A percentile compares a stretch with the other conserved stretches of the same genome.
These are phyloP conservation scores for Mesochorus sp. DNA, from an alignment of 2,888 invertebrate species.

Conservation along the genomic window DNA sequence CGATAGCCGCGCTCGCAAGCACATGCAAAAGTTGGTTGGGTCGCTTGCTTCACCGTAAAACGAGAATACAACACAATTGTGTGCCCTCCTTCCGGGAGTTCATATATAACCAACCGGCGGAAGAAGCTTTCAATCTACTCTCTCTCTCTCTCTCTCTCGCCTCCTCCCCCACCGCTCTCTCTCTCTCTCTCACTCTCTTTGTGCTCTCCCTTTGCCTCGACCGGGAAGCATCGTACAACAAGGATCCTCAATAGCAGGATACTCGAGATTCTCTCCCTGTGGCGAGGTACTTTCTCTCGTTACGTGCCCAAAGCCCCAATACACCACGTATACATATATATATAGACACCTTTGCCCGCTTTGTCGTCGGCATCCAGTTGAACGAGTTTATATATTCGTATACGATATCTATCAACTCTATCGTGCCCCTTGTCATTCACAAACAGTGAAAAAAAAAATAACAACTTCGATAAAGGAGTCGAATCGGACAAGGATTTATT, in stretches of 20 bases:
- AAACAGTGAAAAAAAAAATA: background rate
- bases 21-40: slow-evolving; percentile 13
- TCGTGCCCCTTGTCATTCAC: no score
- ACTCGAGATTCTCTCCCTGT: slow-evolving; percentile 39
- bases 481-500: background rate
- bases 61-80: slow-evolving; percentile 26
- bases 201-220: background rate
- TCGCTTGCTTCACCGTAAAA: slow-evolving; percentile 35
- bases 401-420: no score
- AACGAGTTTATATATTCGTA: no score
- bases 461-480: background rate
- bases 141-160: background rate
- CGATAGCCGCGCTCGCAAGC: slow-evolving; percentile 22
- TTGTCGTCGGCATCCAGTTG: slow-evolving; percentile 38
- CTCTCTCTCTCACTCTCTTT: background rate
- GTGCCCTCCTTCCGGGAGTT: slow-evolving; percentile 11
- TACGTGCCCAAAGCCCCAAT: no score
- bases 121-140: slow-evolving; percentile 43
- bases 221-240: slow-evolving; percentile 42
- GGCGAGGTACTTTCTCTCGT: slow-evolving; percentile 16
- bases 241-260: slow-evolving; percentile 40
- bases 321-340: no score
- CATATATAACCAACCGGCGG: slow-evolving; percentile 22
- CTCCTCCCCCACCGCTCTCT: background rate
- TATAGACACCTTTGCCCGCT: slow-evolving; percentile 34